Conservation (phyloP, 2,797 vertebrate genomes). For the Pseudopleuronectes americanus region DNA sequence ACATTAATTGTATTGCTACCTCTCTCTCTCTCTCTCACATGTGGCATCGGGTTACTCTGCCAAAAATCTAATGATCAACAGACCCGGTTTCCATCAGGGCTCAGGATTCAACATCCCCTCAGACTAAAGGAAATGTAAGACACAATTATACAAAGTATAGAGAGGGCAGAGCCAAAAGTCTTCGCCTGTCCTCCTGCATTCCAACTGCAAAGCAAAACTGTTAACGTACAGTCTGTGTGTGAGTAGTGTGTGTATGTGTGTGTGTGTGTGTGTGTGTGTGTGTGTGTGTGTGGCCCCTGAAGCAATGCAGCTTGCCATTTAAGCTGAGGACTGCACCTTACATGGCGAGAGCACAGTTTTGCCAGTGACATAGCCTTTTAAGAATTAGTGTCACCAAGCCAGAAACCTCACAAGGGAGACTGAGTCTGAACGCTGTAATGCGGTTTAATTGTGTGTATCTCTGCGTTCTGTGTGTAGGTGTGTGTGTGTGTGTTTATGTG, state of each 20-base stretch:
- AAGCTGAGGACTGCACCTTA: constrained; percentile 55
- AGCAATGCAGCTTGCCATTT: constrained; percentile 49
- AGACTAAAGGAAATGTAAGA: constrained; percentile 68
- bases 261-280: constrained; percentile 33
- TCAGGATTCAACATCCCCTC: constrained; percentile 58
- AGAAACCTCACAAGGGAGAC: constrained; percentile 55
- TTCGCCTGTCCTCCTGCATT: constrained; percentile 54
- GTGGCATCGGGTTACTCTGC: constrained; percentile 54
- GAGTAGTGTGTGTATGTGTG: constrained; percentile 17
- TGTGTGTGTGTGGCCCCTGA: constrained; percentile 27
- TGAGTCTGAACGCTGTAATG: constrained; percentile 39
- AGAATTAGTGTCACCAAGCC: constrained; percentile 69
- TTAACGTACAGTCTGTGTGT: constrained; percentile 42
- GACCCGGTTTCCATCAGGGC: constrained; percentile 57
- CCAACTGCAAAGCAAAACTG: constrained; percentile 50
- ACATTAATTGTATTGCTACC: constrained; percentile 47
- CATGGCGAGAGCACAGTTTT: constrained; percentile 54
- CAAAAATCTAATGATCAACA: constrained; percentile 70
- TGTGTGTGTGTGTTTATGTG: constrained; percentile 34
- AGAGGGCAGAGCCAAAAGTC: constrained; percentile 57
- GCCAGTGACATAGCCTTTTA: constrained; percentile 62
- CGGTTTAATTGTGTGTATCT: constrained; percentile 36
- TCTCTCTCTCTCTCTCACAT: constrained; percentile 43
- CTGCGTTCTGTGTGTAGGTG: constrained; percentile 29
- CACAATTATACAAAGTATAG: constrained; percentile 70